Evolutionary conservation across 1,140 invertebrate genomes (phyloP), one percentile per base, ranked within the genome.

Genomic region (Panagrolaimus sp.): DNA sequence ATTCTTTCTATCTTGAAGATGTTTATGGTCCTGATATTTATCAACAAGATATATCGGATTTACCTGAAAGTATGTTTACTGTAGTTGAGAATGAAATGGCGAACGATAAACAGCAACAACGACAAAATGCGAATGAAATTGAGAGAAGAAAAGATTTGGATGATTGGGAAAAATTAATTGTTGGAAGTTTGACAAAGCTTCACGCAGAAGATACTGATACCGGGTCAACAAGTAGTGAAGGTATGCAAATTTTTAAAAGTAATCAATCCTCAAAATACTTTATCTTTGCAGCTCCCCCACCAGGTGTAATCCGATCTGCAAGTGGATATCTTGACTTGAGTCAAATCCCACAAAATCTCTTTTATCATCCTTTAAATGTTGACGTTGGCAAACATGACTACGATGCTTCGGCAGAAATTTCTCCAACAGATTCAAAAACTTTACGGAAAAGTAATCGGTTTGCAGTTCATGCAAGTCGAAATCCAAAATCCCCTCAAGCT

Each of bases 21-120:
- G 14, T 65, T 58, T 58, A 58, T 21, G 52, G 52, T 32, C 63
- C 63, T 21, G 63, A 65, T 65, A 32, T 65, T 17, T 65, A 43
- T 46, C 44, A 43, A 43, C n/a, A 65, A 9, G 17, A 28, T 32
- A 12, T 14, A 28, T 17, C 21, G 14, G 17, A 43, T 32, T 24
- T 65, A 28, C 38, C 38, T 12, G 52, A 10, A 12, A 58, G 52
- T 58, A 28, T 58, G 2, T 21, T 28, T 1, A 14, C 21, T 12
- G 52, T 28, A 6, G 52, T 58, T 0, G 52, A 21, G 14, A 28
- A 21, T 2, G 52, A 58, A 5, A 38, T 38, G 32, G 2, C 7
- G 7, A 38, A 38, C 7, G 32, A 38, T 38, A 2, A 2, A 2
- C 32, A 38, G 32, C 21, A 28, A 28, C 21, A 58, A 28, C 52